A percentile compares a stretch with the other conserved stretches of the same genome.
These are phyloP conservation scores for Melanophora roralis DNA, from an alignment of 2,888 invertebrate genomes.

Conservation along the genomic window DNA sequence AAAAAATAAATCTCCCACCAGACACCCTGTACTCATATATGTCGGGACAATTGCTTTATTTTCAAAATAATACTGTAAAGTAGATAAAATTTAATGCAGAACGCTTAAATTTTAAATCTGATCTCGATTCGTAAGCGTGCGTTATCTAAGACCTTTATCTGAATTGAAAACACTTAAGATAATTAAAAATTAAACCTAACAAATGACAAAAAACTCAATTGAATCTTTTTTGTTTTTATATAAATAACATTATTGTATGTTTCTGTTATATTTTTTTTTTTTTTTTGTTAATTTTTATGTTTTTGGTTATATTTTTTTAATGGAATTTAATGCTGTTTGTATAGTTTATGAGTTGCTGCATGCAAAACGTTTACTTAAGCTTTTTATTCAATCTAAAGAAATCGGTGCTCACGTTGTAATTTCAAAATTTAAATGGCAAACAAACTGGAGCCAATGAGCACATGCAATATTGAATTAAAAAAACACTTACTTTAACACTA, in stretches of 20 bases:
- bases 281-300: neutral
- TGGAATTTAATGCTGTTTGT: neutral
- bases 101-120: no score
- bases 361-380: constrained; percentile 15
- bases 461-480: constrained; percentile 11
- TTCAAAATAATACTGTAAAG: no score
- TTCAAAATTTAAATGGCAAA: constrained; percentile 46
- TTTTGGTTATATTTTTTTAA: neutral
- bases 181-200: neutral
- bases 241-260: constrained; percentile 54
- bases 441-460: constrained; percentile 13
- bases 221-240: constrained; percentile 38
- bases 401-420: constrained; percentile 48
- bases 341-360: neutral
- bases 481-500: constrained; percentile 8
- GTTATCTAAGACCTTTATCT: no score
- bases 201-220: neutral
- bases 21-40: no score
- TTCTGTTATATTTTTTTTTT: neutral
- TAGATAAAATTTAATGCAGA: no score
- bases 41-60: no score
- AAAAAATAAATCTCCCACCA: no score
- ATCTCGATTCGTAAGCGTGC: no score
- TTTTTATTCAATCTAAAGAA: constrained; percentile 53
- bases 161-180: no score